phyloP scores from a whole-genome alignment of 2,888 invertebrate genomes.

The Eupithecia subumbrata region DNA sequence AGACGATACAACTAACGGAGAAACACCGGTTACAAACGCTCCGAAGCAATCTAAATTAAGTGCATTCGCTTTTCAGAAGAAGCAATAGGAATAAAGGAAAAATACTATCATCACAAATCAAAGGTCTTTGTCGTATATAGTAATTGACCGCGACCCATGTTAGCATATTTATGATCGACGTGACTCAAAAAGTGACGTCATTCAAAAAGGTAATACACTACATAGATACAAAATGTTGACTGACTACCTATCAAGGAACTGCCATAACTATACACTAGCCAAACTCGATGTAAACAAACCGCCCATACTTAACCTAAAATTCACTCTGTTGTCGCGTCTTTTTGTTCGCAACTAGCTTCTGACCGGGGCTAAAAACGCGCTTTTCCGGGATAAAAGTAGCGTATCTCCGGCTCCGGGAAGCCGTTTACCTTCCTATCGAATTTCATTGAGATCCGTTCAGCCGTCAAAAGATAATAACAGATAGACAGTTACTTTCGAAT shows the following conservation, averaged over 20 bases:
- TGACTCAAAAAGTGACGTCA: background rate
- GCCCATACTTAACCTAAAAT: too few relatives aligned
- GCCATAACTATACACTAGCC: background rate
- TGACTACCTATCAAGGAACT: background rate
- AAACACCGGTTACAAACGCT: conserved; percentile 57
- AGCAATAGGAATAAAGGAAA: conserved; percentile 44
- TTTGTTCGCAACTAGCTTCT: too few relatives aligned
- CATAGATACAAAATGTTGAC: background rate
- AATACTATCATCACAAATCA: background rate
- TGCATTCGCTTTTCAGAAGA: conserved; percentile 77
- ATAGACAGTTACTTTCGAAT: too few relatives aligned
- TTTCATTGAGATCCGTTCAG: too few relatives aligned
- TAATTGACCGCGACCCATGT: background rate
- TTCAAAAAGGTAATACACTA: background rate
- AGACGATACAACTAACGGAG: conserved; percentile 57
- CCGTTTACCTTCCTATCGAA: too few relatives aligned
- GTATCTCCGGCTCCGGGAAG: too few relatives aligned
- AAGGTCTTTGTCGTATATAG: background rate
- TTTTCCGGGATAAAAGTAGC: too few relatives aligned
- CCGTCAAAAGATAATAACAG: too few relatives aligned
- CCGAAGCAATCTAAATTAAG: conserved; percentile 80
- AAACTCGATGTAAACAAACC: too few relatives aligned
- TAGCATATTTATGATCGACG: background rate
- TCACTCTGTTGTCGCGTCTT: too few relatives aligned
- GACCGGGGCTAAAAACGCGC: too few relatives aligned